Percentiles rank a stretch among this genome's conserved stretches.
phyloP scores from a whole-genome alignment of 2,797 vertebrate species.

The Clarias fuscus region DNA sequence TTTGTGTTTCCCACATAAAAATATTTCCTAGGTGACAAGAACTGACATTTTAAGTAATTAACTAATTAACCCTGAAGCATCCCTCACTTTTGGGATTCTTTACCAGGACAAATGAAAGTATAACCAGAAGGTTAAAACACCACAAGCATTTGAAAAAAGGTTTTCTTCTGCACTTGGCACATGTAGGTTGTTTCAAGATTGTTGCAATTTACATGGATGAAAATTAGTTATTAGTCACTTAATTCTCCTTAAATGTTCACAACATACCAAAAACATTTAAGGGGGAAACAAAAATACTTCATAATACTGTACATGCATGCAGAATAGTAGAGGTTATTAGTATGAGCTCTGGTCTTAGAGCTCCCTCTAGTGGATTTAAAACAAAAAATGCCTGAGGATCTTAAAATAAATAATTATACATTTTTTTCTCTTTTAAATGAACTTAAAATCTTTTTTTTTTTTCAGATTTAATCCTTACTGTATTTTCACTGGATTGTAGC shows the following conservation, averaged over 20 bases:
- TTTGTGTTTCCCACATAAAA: not conserved
- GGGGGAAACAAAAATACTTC: not conserved
- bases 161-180: no score
- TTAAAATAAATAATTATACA: not conserved
- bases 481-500: not conserved
- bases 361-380: constrained; percentile 23
- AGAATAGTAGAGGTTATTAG: not conserved
- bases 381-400: not conserved
- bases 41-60: not conserved
- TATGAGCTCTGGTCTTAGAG: not conserved
- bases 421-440: no score
- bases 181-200: no score
- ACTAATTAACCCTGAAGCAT: not conserved
- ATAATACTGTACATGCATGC: not conserved
- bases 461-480: not conserved
- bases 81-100: not conserved
- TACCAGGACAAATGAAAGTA: not conserved
- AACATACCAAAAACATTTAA: not conserved
- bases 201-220: no score
- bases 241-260: not conserved
- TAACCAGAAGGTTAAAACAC: not conserved
- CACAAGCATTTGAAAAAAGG: not conserved
- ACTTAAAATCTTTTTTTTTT: no score
- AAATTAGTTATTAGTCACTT: not conserved
- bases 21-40: not conserved